Percentiles rank a stretch among this genome's conserved stretches.
Evolutionary conservation across 2,888 invertebrate genomes (phyloP).

Genomic region (Scaptomyza cyrtandrae): DNA sequence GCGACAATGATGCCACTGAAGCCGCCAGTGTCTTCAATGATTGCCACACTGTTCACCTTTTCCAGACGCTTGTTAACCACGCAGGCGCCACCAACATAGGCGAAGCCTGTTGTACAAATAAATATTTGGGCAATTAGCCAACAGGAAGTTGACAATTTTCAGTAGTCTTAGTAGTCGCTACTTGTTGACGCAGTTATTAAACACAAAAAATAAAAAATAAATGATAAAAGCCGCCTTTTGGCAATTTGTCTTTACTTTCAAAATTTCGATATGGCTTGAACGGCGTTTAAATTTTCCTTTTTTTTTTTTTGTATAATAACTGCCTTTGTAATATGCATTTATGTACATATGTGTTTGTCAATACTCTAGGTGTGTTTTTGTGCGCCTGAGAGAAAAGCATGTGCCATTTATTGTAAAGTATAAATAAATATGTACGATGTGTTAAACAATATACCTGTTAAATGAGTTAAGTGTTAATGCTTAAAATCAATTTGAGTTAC

Average conservation of each 20-base stretch:
- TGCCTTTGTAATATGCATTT: conserved; percentile 30
- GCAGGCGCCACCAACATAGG: conserved; percentile 97
- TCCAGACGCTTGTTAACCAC: conserved; percentile 97
- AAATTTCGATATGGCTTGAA: conserved; percentile 48
- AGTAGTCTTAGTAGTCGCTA: conserved; percentile 33
- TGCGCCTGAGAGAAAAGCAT: conserved; percentile 22
- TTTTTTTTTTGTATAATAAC: conserved; percentile 49
- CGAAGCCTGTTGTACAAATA: conserved; percentile 89
- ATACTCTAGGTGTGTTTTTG: conserved; percentile 5
- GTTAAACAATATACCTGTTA: conserved; percentile 16
- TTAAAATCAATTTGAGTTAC: conserved; percentile 39
- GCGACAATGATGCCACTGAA: conserved; percentile 98
- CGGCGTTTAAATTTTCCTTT: conserved; percentile 48
- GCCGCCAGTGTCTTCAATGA: conserved; percentile 97
- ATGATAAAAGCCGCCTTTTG: conserved; percentile 40
- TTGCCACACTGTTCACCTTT: conserved; percentile 98
- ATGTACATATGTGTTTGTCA: conserved; percentile 21
- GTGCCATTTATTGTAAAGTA: conserved; percentile 8
- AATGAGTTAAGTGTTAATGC: conserved; percentile 10
- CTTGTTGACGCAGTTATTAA: conserved; percentile 56
- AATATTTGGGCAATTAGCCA: conserved; percentile 64
- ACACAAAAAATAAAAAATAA: conserved; percentile 32
- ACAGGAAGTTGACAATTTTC: conserved; percentile 76
- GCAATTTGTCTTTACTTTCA: conserved; percentile 60
- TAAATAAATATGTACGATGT: conserved; percentile 19